Conservation (phyloP, 2,888 invertebrate species). For the Psococerastis gibbosa region DNA sequence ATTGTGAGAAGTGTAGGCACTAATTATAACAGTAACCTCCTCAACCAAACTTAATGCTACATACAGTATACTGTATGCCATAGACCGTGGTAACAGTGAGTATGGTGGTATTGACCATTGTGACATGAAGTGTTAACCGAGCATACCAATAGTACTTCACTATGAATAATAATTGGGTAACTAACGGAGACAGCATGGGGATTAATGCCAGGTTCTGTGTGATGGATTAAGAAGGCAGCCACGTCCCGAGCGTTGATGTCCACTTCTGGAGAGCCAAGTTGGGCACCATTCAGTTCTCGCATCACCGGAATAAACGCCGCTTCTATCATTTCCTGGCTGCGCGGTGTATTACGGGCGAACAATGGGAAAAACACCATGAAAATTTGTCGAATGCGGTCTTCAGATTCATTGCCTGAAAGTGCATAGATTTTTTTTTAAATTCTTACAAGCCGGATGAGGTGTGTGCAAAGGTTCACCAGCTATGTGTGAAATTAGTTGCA, state of each 20-base stretch:
- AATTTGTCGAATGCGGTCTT: constrained; percentile 4
- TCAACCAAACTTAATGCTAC: too few relatives aligned
- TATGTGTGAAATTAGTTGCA: neutral
- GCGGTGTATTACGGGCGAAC: neutral
- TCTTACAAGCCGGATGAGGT: too few relatives aligned
- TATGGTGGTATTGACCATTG: too few relatives aligned
- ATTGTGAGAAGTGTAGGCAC: too few relatives aligned
- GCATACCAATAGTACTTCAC: too few relatives aligned
- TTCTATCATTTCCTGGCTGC: constrained; percentile 9
- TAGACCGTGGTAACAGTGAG: too few relatives aligned
- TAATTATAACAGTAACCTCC: too few relatives aligned
- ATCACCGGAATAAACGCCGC: constrained; percentile 3
- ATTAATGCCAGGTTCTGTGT: constrained; percentile 2
- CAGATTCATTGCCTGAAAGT: constrained; percentile 5
- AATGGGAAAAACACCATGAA: constrained; percentile 7
- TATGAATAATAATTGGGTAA: too few relatives aligned
- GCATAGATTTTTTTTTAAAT: too few relatives aligned
- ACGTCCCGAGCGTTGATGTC: constrained; percentile 1
- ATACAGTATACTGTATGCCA: too few relatives aligned
- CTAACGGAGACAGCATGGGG: neutral
- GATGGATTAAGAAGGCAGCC: neutral
- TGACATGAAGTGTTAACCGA: too few relatives aligned
- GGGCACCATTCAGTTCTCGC: neutral
- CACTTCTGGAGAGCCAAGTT: constrained; percentile 3
- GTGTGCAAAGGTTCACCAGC: too few relatives aligned